Evolutionary conservation across 2,888 invertebrate genomes (phyloP).

Genomic region (Lumbricus terrestris): DNA sequence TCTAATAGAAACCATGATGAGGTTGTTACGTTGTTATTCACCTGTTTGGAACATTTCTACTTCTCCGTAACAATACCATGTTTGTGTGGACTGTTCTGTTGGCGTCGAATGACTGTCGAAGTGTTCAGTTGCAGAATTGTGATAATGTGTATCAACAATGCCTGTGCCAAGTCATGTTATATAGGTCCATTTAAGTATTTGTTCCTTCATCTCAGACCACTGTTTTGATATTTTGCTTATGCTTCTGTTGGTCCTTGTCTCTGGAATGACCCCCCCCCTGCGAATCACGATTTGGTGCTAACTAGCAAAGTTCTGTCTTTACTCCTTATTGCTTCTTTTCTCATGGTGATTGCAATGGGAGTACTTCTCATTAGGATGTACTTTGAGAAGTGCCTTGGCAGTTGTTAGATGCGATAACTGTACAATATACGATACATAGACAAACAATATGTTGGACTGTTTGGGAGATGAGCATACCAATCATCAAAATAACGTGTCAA

Average conservation of each 20-base stretch:
- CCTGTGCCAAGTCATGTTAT: neutral
- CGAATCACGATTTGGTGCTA: no score
- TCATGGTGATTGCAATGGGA: no score
- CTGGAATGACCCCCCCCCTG: no score
- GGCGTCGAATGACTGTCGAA: neutral
- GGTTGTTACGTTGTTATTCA: no score
- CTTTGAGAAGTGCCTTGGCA: no score
- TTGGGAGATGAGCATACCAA: neutral
- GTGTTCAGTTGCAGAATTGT: neutral
- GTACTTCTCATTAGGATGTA: no score
- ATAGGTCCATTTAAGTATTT: neutral
- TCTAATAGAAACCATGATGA: neutral
- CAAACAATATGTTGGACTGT: neutral
- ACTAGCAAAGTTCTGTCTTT: no score
- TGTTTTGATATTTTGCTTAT: no score
- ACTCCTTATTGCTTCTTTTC: no score
- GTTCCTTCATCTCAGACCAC: neutral
- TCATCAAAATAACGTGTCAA: neutral
- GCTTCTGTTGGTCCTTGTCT: no score
- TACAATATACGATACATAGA: neutral
- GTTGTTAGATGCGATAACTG: no score
- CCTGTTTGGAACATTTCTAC: neutral
- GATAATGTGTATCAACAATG: neutral
- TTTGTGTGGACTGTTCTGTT: neutral
- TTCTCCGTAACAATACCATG: neutral